These are phyloP conservation scores for Melopsittacus undulatus DNA, from an alignment of 2,797 vertebrate species.

Conservation along the genomic window DNA sequence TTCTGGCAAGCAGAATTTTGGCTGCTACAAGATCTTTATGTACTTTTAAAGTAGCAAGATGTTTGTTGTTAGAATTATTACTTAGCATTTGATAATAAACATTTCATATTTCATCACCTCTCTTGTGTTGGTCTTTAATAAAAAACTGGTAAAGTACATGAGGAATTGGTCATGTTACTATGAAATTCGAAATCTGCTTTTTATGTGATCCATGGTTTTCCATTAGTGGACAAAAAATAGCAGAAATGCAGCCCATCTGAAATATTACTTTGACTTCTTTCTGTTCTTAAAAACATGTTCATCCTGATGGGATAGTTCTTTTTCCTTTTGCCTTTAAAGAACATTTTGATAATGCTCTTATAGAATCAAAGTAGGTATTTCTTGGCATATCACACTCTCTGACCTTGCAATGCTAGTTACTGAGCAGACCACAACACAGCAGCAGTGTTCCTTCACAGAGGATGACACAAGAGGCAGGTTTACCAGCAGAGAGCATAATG, in stretches of 20 bases:
- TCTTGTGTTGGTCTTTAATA: background rate
- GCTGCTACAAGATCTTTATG: background rate
- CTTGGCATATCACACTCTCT: background rate
- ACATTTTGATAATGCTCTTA: background rate
- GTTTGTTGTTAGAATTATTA: background rate
- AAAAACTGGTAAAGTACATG: background rate
- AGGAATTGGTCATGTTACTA: background rate
- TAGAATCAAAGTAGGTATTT: background rate
- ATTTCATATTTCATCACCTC: background rate
- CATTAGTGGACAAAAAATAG: background rate
- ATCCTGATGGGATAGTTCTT: background rate
- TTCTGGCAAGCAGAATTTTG: background rate
- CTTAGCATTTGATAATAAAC: background rate
- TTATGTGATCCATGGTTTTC: accelerated
- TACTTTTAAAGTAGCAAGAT: background rate
- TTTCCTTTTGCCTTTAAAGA: background rate
- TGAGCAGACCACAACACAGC: background rate
- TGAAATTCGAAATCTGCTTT: background rate
- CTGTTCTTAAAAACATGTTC: background rate
- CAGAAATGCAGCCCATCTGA: background rate
- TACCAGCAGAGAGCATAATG: background rate
- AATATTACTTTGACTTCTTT: background rate
- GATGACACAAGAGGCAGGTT: background rate
- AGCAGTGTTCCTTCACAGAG: background rate
- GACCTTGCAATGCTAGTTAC: background rate